These are phyloP conservation scores for Hydrozoanthus gracilis DNA, from an alignment of 92 coral and sea anemone species.

Conservation along the genomic window DNA sequence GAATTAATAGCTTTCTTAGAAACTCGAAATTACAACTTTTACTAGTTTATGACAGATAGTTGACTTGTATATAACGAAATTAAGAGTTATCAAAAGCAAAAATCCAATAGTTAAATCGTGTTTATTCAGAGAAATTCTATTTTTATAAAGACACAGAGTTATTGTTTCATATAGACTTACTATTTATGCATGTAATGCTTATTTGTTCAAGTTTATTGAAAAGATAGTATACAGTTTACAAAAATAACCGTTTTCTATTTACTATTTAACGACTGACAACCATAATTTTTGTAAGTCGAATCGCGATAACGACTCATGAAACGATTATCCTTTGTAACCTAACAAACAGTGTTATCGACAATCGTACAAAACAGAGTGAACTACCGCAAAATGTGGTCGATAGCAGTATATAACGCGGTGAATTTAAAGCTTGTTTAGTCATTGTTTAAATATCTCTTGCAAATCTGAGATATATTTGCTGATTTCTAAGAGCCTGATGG, in stretches of 20 bases:
- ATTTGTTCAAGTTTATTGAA: constrained; percentile 43
- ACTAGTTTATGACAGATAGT: background rate
- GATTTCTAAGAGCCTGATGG: too few species aligned
- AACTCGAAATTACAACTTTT: background rate
- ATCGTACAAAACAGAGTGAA: background rate
- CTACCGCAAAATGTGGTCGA: background rate
- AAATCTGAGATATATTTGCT: too few species aligned
- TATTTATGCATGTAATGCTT: constrained; percentile 76
- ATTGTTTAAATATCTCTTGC: too few species aligned
- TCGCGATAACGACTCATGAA: background rate
- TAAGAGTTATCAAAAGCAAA: constrained; percentile 3
- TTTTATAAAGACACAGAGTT: constrained; percentile 25
- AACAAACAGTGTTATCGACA: background rate
- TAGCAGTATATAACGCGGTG: background rate
- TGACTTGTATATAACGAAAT: constrained; percentile 20
- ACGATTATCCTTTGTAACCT: background rate
- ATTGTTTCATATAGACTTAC: constrained; percentile 42
- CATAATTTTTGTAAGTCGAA: constrained; percentile 10
- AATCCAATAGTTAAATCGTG: constrained; percentile 9
- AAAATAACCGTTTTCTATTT: constrained; percentile 43
- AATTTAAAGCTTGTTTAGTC: too few species aligned
- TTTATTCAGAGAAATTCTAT: constrained; percentile 34
- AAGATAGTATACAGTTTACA: constrained; percentile 35
- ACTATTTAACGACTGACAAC: constrained; percentile 41
- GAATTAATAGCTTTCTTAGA: background rate